Percentiles rank a stretch among this genome's conserved stretches.
These are phyloP conservation scores for Diceros bicornis DNA, from an alignment of 2,797 vertebrate species.

Conservation along the genomic window DNA sequence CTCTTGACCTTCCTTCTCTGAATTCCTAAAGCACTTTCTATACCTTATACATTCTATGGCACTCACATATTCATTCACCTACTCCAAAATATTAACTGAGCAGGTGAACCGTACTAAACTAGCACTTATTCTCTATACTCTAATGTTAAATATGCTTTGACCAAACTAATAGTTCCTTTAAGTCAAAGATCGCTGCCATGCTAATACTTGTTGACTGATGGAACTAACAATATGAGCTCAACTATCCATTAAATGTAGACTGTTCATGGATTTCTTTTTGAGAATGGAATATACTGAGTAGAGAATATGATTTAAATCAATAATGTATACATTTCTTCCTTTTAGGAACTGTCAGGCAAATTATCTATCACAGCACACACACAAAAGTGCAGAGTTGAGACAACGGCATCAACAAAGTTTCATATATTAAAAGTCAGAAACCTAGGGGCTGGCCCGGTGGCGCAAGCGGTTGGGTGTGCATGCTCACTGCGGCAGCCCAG, in stretches of 20 bases:
- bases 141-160: constrained; percentile 9
- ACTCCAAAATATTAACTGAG: constrained; percentile 46
- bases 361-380: neutral
- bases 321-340: neutral
- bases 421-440: neutral
- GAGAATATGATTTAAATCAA: constrained; percentile 19
- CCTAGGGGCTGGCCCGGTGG: neutral
- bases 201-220: neutral
- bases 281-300: neutral
- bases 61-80: neutral
- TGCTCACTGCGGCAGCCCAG: no score
- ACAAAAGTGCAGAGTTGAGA: neutral
- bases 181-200: neutral
- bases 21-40: constrained; percentile 11
- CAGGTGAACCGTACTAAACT: neutral
- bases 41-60: neutral
- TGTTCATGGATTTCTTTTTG: neutral
- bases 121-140: neutral
- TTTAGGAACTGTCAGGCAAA: constrained; percentile 12
- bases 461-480: no score
- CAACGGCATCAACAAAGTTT: neutral
- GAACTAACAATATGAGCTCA: neutral
- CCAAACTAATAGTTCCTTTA: constrained; percentile 13
- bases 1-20: neutral
- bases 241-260: neutral